phyloP scores from a whole-genome alignment of 2,113 vertebrate species.

The Calyptomena viridis region DNA sequence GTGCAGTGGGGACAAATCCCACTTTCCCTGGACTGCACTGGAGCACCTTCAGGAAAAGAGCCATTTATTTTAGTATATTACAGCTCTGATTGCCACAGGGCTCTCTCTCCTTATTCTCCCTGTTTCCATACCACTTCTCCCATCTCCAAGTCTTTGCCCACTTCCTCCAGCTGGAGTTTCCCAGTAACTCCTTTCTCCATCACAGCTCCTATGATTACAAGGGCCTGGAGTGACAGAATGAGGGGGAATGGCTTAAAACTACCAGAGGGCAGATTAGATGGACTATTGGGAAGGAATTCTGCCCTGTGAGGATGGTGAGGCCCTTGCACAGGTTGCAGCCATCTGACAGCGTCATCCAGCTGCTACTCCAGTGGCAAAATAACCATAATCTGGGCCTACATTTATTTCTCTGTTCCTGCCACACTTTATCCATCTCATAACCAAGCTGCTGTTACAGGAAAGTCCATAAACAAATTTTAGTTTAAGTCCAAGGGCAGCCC shows the following conservation, averaged over 20 bases:
- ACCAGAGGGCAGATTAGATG: neutral
- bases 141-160: neutral
- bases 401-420: neutral
- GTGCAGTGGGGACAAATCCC: neutral
- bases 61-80: fast-evolving
- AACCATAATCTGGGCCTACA: neutral
- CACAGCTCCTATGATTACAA: too few species aligned
- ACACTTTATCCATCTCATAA: neutral
- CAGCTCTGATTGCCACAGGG: neutral
- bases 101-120: neutral
- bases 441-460: neutral
- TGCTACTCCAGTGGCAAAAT: neutral
- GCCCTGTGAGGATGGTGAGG: neutral
- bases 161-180: neutral
- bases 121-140: neutral
- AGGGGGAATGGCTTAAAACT: neutral
- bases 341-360: neutral
- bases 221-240: neutral
- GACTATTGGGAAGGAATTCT: neutral
- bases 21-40: too few species aligned
- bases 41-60: neutral
- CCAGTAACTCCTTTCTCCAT: neutral
- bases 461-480: neutral
- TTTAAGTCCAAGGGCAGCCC: neutral
- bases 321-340: neutral